A percentile compares a stretch with the other conserved stretches of the same genome.
These are phyloP conservation scores for Betta splendens DNA, from an alignment of 2,797 vertebrate species.

Conservation along the genomic window DNA sequence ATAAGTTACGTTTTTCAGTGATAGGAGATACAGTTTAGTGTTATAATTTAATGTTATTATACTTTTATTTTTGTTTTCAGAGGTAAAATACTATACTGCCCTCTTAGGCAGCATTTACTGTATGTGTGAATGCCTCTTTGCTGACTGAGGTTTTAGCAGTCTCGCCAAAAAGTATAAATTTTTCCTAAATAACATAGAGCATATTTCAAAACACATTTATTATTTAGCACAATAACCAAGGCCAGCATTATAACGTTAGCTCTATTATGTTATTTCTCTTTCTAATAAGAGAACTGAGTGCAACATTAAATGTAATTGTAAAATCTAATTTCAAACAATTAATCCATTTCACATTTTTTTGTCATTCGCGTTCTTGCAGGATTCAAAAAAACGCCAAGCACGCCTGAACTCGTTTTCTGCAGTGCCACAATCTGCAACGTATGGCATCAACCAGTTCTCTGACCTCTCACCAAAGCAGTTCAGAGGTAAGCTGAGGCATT, in stretches of 20 bases:
- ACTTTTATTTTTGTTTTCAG: neutral
- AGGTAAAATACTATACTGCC: too few species aligned
- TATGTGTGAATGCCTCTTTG: too few species aligned
- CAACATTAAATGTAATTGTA: too few species aligned
- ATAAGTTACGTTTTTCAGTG: neutral
- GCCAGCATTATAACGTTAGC: too few species aligned
- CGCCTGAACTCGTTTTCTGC: constrained; percentile 80
- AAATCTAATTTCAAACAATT: too few species aligned
- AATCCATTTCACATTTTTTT: neutral
- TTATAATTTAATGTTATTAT: neutral
- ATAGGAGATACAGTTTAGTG: neutral
- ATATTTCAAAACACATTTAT: too few species aligned
- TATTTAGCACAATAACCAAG: too few species aligned
- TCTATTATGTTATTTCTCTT: too few species aligned
- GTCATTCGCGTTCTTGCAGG: constrained; percentile 66
- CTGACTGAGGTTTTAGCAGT: neutral
- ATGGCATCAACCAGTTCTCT: constrained; percentile 91
- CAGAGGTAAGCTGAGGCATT: constrained; percentile 78
- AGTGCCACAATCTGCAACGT: constrained; percentile 76
- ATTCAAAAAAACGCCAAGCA: constrained; percentile 79
- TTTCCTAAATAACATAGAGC: too few species aligned
- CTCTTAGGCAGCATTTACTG: too few species aligned
- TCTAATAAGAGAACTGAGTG: too few species aligned
- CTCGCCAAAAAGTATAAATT: too few species aligned
- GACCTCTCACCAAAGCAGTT: constrained; percentile 87